Percentiles rank a stretch among this genome's conserved stretches.
Conservation (phyloP, 1,140 invertebrate genomes). For the Tetranychus urticae region DNA sequence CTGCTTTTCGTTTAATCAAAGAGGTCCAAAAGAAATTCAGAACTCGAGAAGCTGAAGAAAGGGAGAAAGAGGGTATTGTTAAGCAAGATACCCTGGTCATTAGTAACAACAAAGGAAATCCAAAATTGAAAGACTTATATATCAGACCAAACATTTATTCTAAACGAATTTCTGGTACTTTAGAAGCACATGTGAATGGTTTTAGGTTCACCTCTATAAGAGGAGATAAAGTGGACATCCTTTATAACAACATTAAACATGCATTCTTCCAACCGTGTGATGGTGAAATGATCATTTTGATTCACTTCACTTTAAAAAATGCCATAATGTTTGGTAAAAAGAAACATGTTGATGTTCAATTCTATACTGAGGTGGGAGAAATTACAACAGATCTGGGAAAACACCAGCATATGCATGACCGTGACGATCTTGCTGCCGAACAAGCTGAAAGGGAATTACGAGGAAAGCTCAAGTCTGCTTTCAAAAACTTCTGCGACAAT, state of each 20-base stretch:
- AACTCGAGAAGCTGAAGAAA: constrained; percentile 89
- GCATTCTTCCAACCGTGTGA: constrained; percentile 99
- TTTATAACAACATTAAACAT: constrained; percentile 99
- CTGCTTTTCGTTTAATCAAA: constrained; percentile 88
- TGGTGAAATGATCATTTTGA: constrained; percentile 95
- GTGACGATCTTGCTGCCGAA: constrained; percentile 93
- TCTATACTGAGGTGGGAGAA: constrained; percentile 98
- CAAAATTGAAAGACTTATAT: constrained; percentile 93
- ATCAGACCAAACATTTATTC: constrained; percentile 86
- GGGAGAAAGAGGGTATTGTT: constrained; percentile 84
- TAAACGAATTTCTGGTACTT: constrained; percentile 67
- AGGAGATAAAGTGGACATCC: constrained; percentile 95
- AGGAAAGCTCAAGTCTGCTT: constrained; percentile 86
- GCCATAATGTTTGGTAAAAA: constrained; percentile 99
- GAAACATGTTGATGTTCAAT: constrained; percentile 95
- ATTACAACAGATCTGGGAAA: constrained; percentile 98
- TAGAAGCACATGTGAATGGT: constrained; percentile 88
- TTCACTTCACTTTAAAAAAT: constrained; percentile 97
- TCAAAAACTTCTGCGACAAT: constrained; percentile 95
- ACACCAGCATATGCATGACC: constrained; percentile 97
- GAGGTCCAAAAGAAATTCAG: constrained; percentile 98
- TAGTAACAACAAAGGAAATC: constrained; percentile 88
- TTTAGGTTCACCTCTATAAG: constrained; percentile 93
- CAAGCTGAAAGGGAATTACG: constrained; percentile 89
- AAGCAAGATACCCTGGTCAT: constrained; percentile 95